Percentiles rank a stretch among this genome's conserved stretches.
phyloP scores from a whole-genome alignment of 92 coral and sea anemone species.

The Zoanthus gigantus region DNA sequence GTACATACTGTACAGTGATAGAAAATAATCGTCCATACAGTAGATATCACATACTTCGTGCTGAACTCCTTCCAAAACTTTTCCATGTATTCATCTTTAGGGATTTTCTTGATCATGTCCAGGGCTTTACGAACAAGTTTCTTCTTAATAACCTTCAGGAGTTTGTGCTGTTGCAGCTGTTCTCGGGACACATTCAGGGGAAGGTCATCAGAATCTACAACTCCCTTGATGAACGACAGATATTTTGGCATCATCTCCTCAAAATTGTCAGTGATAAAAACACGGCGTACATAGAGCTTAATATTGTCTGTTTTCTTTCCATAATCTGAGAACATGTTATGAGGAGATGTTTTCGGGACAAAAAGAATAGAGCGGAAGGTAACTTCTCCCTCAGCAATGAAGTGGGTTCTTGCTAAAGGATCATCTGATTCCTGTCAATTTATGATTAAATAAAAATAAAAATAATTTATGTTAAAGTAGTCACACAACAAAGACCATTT shows the following conservation, averaged over 20 bases:
- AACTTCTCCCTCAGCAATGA: constrained; percentile 99
- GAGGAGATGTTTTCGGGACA: constrained; percentile 87
- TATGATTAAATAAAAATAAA: too few species aligned
- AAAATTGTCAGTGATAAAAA: constrained; percentile 99
- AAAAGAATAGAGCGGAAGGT: constrained; percentile 98
- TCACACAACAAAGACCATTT: too few species aligned
- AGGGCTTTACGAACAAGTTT: constrained; percentile 97
- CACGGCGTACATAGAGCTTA: constrained; percentile 97
- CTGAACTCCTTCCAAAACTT: constrained; percentile 99
- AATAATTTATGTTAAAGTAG: too few species aligned
- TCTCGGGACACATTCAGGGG: constrained; percentile 99
- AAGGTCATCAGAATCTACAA: constrained; percentile 97
- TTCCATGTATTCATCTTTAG: constrained; percentile 96
- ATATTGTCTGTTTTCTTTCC: constrained; percentile 98
- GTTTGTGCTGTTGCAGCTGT: constrained; percentile 96
- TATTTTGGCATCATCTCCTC: constrained; percentile 99
- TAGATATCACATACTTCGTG: constrained; percentile 78
- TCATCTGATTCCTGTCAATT: constrained; percentile 89
- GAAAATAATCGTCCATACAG: neutral
- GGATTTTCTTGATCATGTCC: constrained; percentile 99
- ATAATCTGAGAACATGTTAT: constrained; percentile 90
- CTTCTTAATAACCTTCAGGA: constrained; percentile 97
- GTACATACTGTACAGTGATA: neutral
- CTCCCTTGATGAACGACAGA: constrained; percentile 88
- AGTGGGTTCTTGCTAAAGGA: constrained; percentile 94